phyloP scores from a whole-genome alignment of 2,888 invertebrate species.

The Mimas tiliae region DNA sequence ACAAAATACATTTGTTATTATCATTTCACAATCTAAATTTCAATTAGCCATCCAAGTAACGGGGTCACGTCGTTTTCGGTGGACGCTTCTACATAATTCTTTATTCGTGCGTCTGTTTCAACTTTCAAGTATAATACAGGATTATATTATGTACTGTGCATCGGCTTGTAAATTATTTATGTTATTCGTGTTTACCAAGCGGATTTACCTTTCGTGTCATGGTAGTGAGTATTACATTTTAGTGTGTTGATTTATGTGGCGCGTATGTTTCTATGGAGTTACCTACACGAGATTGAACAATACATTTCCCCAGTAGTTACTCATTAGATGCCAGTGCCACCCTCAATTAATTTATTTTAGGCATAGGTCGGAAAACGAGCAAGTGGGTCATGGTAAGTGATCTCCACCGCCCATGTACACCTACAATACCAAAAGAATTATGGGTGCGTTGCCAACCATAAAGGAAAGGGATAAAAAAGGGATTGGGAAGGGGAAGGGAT shows the following conservation, averaged over 20 bases:
- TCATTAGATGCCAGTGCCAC: slow-evolving; percentile 57
- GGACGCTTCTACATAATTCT: slow-evolving; percentile 67
- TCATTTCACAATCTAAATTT: slow-evolving; percentile 77
- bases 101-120: slow-evolving; percentile 52
- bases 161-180: slow-evolving; percentile 43
- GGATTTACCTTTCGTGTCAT: slow-evolving; percentile 29
- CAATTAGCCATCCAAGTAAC: slow-evolving; percentile 74
- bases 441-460: no score
- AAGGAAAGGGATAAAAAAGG: no score
- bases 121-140: slow-evolving; percentile 44
- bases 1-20: slow-evolving; percentile 74
- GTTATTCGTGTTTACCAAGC: slow-evolving; percentile 49
- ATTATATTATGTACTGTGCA: slow-evolving; percentile 42
- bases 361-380: no score
- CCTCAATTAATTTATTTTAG: no score
- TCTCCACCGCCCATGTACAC: no score
- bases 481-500: no score
- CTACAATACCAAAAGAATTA: no score
- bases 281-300: slow-evolving; percentile 54
- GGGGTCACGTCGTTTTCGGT: slow-evolving; percentile 77
- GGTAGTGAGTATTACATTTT: slow-evolving; percentile 3
- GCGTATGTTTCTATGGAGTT: neutral
- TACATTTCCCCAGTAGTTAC: slow-evolving; percentile 55
- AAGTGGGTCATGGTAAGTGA: no score
- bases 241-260: neutral